These are phyloP conservation scores for Montifringilla adamsi DNA, from an alignment of 2,113 vertebrate genomes.

Conservation along the genomic window DNA sequence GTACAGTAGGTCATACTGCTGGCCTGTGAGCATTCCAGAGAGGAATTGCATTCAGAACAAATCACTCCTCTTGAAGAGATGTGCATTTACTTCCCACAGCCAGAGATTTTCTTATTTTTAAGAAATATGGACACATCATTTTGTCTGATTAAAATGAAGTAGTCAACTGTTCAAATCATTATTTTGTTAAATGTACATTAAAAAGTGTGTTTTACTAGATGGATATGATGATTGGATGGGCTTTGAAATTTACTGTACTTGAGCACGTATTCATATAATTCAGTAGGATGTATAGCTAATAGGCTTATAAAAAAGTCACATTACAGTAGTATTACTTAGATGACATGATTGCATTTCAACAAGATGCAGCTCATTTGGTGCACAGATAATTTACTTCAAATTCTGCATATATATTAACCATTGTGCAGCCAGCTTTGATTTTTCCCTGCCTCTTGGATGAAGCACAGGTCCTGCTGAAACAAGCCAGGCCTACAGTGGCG, in stretches of 20 bases:
- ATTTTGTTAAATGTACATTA: conserved; percentile 38
- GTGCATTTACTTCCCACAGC: neutral
- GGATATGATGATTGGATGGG: neutral
- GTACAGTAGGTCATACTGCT: neutral
- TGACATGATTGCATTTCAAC: conserved; percentile 14
- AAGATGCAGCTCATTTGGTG: conserved; percentile 32
- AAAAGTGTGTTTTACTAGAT: conserved; percentile 19
- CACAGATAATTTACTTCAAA: conserved; percentile 14
- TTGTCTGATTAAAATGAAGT: conserved; percentile 30
- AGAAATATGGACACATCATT: conserved; percentile 24
- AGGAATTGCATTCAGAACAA: conserved; percentile 4
- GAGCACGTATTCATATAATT: neutral
- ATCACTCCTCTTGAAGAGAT: neutral
- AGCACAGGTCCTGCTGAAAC: neutral
- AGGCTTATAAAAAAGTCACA: conserved; percentile 31
- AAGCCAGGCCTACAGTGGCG: neutral
- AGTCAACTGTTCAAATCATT: conserved; percentile 35
- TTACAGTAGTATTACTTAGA: conserved; percentile 31
- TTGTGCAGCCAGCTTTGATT: neutral
- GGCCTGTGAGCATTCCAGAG: neutral
- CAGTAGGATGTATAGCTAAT: conserved; percentile 8
- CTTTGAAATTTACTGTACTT: conserved; percentile 37
- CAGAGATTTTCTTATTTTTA: conserved; percentile 19
- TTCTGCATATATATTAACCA: neutral
- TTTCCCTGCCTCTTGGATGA: neutral